Percentiles rank a stretch among this genome's conserved stretches.
phyloP scores from a whole-genome alignment of 2,113 vertebrate genomes.

The Lagenorhynchus albirostris region DNA sequence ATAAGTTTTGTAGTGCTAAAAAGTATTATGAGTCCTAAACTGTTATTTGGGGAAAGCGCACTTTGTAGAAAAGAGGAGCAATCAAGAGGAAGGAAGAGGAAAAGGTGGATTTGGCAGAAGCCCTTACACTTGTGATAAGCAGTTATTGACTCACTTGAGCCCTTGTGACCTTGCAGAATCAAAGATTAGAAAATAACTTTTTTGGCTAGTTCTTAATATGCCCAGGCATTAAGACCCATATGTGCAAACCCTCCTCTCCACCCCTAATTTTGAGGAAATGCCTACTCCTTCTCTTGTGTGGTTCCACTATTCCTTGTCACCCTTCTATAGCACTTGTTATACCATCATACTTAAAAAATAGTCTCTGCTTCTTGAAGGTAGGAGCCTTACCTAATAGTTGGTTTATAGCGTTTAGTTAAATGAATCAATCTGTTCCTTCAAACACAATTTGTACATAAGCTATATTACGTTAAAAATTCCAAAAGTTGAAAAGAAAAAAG shows the following conservation, averaged over 20 bases:
- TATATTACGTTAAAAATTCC: neutral
- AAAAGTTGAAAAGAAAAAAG: neutral
- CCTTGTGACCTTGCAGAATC: neutral
- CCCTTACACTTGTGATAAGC: neutral
- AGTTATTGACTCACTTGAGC: neutral
- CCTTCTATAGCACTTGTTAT: neutral
- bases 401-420: neutral
- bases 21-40: neutral
- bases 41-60: neutral
- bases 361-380: neutral
- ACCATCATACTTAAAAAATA: neutral
- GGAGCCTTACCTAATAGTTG: neutral
- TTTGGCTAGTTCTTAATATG: neutral
- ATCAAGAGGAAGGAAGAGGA: neutral
- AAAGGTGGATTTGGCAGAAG: neutral
- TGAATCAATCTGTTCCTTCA: neutral
- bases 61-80: neutral
- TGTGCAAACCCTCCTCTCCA: neutral
- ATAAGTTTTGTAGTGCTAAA: neutral
- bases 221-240: neutral
- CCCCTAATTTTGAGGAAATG: neutral
- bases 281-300: neutral
- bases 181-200: slow-evolving; percentile 13
- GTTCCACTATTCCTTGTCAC: neutral
- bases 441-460: neutral